Evolutionary conservation across 2,113 vertebrate species (phyloP), one percentile per base, ranked within the genome.

Genomic region (Trachemys scripta): DNA sequence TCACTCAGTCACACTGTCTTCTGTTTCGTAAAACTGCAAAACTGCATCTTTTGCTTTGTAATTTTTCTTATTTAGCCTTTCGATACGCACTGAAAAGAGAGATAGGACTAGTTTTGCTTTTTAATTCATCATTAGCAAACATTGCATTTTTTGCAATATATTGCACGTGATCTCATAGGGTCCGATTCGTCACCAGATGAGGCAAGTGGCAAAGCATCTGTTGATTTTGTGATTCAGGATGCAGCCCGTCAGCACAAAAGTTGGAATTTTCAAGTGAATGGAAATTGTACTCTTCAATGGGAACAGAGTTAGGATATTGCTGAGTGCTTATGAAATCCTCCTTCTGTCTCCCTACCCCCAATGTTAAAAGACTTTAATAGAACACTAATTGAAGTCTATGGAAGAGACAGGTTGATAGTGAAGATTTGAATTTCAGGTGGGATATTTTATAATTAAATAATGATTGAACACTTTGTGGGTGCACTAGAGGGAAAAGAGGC

Each of bases 41-140:
- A 88, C 29, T 42, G 17, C 25, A 69, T 76, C 38, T 90, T 96
- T 96, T 94, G 8, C 51, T 92, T 84, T 49, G 10, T 51, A 75
- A 84, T 84, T 76, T 90, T 96, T 89, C 79, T 92, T 80, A 5
- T 75, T 94, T 90, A 93, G 79, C 29, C 94, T 97, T 88, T 84
- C 29, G 62, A 72, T 84, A 88, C 89, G 65, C 29, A n/a, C 11
- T 95, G 10, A 94, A 93, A 65, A 76, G 47, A 75, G 56, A 92
- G 57, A 6, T 56, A 62, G 84, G 90, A 51, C 17, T 49, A 92
- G 2, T 82, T n/a, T 57, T 1, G 3, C 3, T 65, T 89, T 12
- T 94, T 49, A 69, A 78, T 31, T 85, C 17, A 51, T 80, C 45
- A 29, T 45, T 38, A 76, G 10, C 24, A 90, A 97, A 78, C 72